A percentile compares a stretch with the other conserved stretches of the same genome.
Evolutionary conservation across 2,888 invertebrate genomes (phyloP).

Genomic region (Dolichomitus sp.): DNA sequence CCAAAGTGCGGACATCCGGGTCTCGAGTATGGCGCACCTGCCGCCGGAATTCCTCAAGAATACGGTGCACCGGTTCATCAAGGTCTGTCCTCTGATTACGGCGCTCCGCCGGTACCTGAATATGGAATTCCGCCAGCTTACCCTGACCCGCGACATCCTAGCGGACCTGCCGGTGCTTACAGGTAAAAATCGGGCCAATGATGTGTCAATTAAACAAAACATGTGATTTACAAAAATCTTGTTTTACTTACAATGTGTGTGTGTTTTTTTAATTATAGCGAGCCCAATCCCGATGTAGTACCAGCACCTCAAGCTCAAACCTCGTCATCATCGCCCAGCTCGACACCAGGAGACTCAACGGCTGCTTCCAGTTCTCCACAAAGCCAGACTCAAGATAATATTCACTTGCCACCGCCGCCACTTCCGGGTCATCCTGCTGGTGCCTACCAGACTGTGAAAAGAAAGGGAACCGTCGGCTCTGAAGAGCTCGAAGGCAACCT

Average conservation of each 20-base stretch:
- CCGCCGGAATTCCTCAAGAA: constrained; percentile 87
- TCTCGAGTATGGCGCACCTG: constrained; percentile 85
- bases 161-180: constrained; percentile 93
- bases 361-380: constrained; percentile 87
- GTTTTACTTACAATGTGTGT: too few species aligned
- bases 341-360: constrained; percentile 89
- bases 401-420: constrained; percentile 93
- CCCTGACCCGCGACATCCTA: constrained; percentile 95
- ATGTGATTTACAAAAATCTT: not conserved
- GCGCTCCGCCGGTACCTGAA: constrained; percentile 90
- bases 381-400: constrained; percentile 88
- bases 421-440: constrained; percentile 94
- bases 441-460: constrained; percentile 94
- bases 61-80: constrained; percentile 89
- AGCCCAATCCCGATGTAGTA: constrained; percentile 93
- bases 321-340: constrained; percentile 90
- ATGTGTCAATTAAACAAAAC: not conserved
- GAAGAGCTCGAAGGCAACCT: constrained; percentile 92
- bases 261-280: constrained; percentile 86
- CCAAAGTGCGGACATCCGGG: constrained; percentile 92
- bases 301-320: constrained; percentile 94
- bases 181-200: constrained; percentile 74
- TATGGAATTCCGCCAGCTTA: constrained; percentile 93
- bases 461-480: constrained; percentile 90
- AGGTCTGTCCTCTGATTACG: constrained; percentile 90